These are phyloP conservation scores for Sebastes miniatus DNA, from an alignment of 2,797 vertebrate species.

Conservation along the genomic window DNA sequence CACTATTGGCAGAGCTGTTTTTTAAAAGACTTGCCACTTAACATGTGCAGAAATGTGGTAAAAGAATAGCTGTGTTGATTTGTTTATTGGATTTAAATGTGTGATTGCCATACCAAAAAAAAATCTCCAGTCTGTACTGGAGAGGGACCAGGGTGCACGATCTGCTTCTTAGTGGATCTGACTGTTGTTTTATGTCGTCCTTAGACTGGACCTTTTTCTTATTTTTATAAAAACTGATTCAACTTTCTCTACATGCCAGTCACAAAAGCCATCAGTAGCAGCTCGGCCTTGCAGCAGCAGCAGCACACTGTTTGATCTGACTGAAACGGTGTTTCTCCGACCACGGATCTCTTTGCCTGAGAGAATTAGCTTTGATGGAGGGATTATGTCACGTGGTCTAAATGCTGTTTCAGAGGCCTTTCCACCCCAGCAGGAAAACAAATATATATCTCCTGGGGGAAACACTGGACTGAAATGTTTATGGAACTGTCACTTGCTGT, in stretches of 20 bases:
- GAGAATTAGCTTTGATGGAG: slow-evolving; percentile 5
- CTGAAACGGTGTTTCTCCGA: slow-evolving; percentile 42
- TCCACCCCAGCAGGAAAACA: slow-evolving; percentile 48
- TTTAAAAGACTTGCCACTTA: slow-evolving; percentile 15
- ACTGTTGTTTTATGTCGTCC: slow-evolving; percentile 52
- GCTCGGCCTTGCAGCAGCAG: slow-evolving; percentile 44
- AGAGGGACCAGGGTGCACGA: slow-evolving; percentile 70
- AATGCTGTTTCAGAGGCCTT: slow-evolving; percentile 59
- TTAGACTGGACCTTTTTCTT: slow-evolving; percentile 40
- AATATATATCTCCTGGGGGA: slow-evolving; percentile 49
- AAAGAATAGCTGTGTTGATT: slow-evolving; percentile 27
- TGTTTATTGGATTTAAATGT: slow-evolving; percentile 50
- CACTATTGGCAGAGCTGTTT: slow-evolving; percentile 31
- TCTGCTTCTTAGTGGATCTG: slow-evolving; percentile 50
- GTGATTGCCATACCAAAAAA: slow-evolving; percentile 64
- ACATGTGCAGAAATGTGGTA: slow-evolving; percentile 35
- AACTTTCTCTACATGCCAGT: slow-evolving; percentile 56
- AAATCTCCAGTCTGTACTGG: slow-evolving; percentile 54
- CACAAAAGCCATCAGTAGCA: slow-evolving; percentile 67
- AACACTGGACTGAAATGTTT: slow-evolving; percentile 74
- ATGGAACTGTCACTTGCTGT: slow-evolving; percentile 61
- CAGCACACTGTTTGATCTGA: slow-evolving; percentile 26
- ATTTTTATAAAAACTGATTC: slow-evolving; percentile 27
- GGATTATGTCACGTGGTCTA: slow-evolving; percentile 16
- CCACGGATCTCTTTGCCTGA: slow-evolving; percentile 22